A percentile compares a stretch with the other conserved stretches of the same genome.
Conservation (phyloP, 2,888 invertebrate genomes). For the Perizoma flavofasciatum region DNA sequence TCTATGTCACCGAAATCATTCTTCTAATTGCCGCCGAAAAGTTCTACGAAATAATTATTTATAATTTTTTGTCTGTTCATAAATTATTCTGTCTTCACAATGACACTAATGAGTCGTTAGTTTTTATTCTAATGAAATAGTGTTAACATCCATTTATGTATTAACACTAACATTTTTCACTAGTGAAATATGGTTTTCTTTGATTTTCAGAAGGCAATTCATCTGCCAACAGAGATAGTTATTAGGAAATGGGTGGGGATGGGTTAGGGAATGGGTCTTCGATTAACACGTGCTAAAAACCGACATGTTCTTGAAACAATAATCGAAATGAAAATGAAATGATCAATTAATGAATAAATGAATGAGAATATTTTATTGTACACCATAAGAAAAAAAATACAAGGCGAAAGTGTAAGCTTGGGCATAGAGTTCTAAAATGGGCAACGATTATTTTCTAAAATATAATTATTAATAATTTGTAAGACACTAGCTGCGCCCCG, state of each 20-base stretch:
- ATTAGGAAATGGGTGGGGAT: conserved; percentile 9
- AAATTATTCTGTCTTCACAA: conserved; percentile 4
- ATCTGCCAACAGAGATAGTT: conserved; percentile 6
- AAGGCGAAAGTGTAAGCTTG: no score
- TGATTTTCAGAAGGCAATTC: conserved; percentile 10
- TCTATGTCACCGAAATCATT: not conserved
- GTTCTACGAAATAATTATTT: not conserved
- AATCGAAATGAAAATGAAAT: no score
- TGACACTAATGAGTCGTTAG: conserved; percentile 2
- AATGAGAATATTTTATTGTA: no score
- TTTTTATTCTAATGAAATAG: conserved; percentile 9
- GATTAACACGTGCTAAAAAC: not conserved
- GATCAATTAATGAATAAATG: no score
- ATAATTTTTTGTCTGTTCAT: not conserved
- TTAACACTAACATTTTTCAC: conserved; percentile 25
- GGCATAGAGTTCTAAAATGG: no score
- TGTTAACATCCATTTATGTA: conserved; percentile 11
- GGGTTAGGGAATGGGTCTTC: conserved; percentile 5
- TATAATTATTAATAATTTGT: no score
- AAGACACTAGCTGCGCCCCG: no score
- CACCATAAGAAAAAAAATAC: no score
- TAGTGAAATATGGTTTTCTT: conserved; percentile 10
- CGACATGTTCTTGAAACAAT: no score
- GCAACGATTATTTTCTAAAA: no score
- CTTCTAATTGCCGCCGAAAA: not conserved